Base-by-base conservation (phyloP, 2,888 invertebrate genomes). In the Dione vanillae region DNA sequence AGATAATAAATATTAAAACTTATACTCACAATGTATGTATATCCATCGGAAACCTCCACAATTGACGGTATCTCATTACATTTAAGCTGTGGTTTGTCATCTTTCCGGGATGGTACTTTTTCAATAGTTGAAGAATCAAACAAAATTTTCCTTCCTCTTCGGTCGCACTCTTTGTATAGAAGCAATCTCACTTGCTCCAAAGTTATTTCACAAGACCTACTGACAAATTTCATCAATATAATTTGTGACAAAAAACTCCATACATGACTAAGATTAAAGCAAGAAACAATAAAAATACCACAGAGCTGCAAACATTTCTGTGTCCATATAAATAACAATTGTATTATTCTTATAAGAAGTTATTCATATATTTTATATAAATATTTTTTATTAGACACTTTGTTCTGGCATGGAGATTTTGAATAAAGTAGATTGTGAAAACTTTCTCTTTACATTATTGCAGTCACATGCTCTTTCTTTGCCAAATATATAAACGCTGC, bases 101-200 rank as follows among this genome's bases (percentile, higher is more conserved):
- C 82, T 83, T 91, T 91, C 47, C 82, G 82, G 2, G 94, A 80
- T 72, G 92, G 89, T 65, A 95, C 90, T 90, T 95, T 95, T 83
- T 95, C 94, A 79, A 95, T 91, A 16, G 96, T 94, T 76, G 95
- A 94, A 0, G 98, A 98, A 88, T 98, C 98, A 85, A 97, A 98
- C 67, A 98, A 93, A 47, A 98, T 91, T 79, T 96, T 96, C 73
- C 97, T 94, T 37, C 97, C 97, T 73, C 96, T 94, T 88, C 96
- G 95, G 84, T 98, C 97, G 86, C 97, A 97, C 93, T 98, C 98
- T 83, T 96, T 95, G 90, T 96, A 97, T 76, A 98, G 94, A 82
- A 98, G 94, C 80, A 98, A 94, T 78, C 98, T 94, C 73, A 98
- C 95, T 94, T 96, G 96, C 85, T 96, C 95, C 77, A 94, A 94